Evolutionary conservation across 2,888 invertebrate genomes (phyloP).

Genomic region (Xylocampa areola): DNA sequence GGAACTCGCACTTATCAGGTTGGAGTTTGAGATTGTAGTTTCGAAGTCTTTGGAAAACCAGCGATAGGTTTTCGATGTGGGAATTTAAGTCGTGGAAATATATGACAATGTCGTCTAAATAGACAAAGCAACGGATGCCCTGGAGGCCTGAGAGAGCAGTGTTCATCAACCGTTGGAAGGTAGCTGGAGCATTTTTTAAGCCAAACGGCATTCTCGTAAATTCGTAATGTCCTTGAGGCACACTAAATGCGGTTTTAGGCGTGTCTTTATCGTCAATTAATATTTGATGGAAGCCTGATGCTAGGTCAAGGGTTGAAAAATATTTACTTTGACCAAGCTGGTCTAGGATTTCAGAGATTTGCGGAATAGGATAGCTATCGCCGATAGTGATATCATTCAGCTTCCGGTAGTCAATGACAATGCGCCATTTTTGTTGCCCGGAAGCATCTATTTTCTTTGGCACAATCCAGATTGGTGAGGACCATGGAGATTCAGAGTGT

Average conservation of each 20-base stretch:
- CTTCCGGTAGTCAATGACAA: background rate
- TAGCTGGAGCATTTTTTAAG: too few species aligned
- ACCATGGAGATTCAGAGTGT: conserved; percentile 4
- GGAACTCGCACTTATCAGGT: conserved; percentile 23
- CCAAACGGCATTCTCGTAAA: conserved; percentile 4
- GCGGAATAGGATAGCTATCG: background rate
- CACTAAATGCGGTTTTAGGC: conserved; percentile 18
- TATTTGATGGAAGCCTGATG: conserved; percentile 22
- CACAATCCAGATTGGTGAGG: conserved; percentile 8
- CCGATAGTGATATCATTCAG: background rate
- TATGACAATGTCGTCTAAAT: conserved; percentile 16
- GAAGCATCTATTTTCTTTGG: conserved; percentile 7
- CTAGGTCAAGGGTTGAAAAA: conserved; percentile 9
- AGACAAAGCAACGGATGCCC: conserved; percentile 1
- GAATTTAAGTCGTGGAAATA: conserved; percentile 5
- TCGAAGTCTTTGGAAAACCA: conserved; percentile 13
- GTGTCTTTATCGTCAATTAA: conserved; percentile 4
- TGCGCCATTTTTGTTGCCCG: conserved; percentile 6
- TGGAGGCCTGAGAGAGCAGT: conserved; percentile 6
- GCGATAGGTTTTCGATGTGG: conserved; percentile 13
- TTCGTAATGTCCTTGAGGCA: conserved; percentile 8
- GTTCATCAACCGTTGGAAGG: too few species aligned
- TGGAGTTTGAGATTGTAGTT: conserved; percentile 14
- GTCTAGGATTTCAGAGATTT: conserved; percentile 6
- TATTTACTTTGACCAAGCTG: background rate